Evolutionary conservation across 2,888 invertebrate species (phyloP).

Genomic region (Clusia tigrina): DNA sequence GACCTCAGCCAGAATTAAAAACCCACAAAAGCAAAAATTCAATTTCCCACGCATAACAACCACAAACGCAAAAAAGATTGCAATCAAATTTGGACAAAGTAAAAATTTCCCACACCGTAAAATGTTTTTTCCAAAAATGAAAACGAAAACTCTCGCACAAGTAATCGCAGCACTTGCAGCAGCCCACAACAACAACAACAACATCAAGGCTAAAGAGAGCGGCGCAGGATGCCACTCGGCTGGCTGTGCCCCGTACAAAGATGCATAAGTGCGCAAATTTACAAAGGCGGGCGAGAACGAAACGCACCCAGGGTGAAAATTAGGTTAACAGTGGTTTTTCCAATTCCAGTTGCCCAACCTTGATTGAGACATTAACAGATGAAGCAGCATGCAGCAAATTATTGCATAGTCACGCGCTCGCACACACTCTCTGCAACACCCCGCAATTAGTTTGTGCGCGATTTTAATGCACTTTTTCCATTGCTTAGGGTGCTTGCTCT

Average conservation of each 20-base stretch:
- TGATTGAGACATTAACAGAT: not conserved
- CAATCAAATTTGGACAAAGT: not conserved
- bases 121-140: not conserved
- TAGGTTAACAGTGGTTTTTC: not conserved
- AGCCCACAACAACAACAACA: not conserved
- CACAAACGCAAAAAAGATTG: not conserved
- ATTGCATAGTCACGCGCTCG: too few species aligned
- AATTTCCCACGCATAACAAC: not conserved
- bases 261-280: too few species aligned
- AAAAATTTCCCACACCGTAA: not conserved
- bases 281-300: too few species aligned
- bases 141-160: not conserved
- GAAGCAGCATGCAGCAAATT: not conserved
- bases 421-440: not conserved
- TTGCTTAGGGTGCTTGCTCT: not conserved
- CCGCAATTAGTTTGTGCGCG: not conserved
- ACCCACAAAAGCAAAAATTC: not conserved
- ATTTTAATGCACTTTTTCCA: not conserved
- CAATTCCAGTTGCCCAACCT: not conserved
- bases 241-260: too few species aligned
- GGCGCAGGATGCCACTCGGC: too few species aligned
- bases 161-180: not conserved
- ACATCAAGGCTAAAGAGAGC: too few species aligned
- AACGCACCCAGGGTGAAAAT: not conserved
- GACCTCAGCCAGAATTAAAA: too few species aligned